These are phyloP conservation scores for Dinoponera quadriceps DNA, from an alignment of 1,140 invertebrate genomes.

Conservation along the genomic window DNA sequence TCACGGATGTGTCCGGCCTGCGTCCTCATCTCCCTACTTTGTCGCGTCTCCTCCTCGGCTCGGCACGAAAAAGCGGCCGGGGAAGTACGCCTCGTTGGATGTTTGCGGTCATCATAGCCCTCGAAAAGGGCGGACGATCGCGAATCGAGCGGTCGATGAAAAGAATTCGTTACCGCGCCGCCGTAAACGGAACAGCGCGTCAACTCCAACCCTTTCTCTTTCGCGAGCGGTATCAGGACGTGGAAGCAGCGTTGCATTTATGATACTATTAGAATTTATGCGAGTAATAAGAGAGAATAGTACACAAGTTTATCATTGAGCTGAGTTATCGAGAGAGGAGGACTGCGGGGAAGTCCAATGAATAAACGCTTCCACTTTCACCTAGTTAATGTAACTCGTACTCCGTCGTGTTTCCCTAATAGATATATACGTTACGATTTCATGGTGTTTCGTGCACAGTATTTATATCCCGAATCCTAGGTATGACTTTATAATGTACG, in stretches of 20 bases:
- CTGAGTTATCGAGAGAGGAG: slow-evolving; percentile 25
- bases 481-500: neutral
- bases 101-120: neutral
- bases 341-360: slow-evolving; percentile 19
- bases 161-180: neutral
- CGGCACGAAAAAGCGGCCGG: neutral
- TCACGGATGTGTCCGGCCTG: slow-evolving; percentile 75
- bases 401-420: slow-evolving; percentile 10
- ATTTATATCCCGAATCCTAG: slow-evolving; percentile 35
- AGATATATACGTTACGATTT: slow-evolving; percentile 23
- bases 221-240: slow-evolving; percentile 7
- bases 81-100: neutral
- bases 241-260: neutral
- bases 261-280: slow-evolving; percentile 33
- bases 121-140: neutral
- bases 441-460: neutral
- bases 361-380: slow-evolving; percentile 44
- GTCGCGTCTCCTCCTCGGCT: neutral
- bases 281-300: slow-evolving; percentile 45
- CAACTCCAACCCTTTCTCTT: slow-evolving; percentile 9
- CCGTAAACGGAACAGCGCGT: slow-evolving; percentile 7
- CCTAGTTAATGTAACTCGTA: slow-evolving; percentile 40
- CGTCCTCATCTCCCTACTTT: slow-evolving; percentile 28
- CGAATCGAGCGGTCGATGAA: neutral
- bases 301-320: slow-evolving; percentile 19